Conservation (phyloP, 2,113 vertebrate species). For the Nerophis lumbriciformis region DNA sequence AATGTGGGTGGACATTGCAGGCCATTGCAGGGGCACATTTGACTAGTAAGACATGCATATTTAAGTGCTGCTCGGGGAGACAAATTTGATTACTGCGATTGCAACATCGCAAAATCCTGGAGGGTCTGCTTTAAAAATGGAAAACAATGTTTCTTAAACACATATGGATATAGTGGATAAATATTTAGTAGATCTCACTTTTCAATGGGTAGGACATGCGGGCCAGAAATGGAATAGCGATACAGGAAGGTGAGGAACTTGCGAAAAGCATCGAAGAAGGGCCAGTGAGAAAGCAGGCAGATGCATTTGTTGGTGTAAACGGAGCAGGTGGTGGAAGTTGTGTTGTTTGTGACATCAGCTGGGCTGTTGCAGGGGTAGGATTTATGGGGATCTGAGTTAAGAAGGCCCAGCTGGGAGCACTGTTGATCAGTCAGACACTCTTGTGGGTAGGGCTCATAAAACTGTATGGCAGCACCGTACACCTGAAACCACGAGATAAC, state of each 20-base stretch:
- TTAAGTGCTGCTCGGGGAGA: too few relatives aligned
- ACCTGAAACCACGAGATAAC: constrained; percentile 71
- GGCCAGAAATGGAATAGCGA: constrained; percentile 97
- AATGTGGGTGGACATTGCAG: too few relatives aligned
- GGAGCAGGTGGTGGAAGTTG: constrained; percentile 16
- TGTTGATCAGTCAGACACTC: constrained; percentile 89
- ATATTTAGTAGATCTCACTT: constrained; percentile 78
- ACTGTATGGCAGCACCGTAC: constrained; percentile 97
- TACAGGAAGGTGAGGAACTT: constrained; percentile 98
- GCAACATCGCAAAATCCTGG: too few relatives aligned
- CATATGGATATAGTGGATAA: too few relatives aligned
- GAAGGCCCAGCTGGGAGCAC: constrained; percentile 80
- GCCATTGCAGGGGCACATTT: too few relatives aligned
- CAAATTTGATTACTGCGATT: too few relatives aligned
- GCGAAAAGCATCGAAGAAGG: constrained; percentile 96
- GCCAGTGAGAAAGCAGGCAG: constrained; percentile 97
- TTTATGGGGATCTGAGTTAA: constrained; percentile 54
- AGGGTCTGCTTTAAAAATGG: neutral
- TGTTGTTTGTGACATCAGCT: neutral
- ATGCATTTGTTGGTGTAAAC: constrained; percentile 95
- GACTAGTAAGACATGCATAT: too few relatives aligned
- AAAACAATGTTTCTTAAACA: neutral
- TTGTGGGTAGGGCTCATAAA: constrained; percentile 85
- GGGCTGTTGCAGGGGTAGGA: constrained; percentile 48
- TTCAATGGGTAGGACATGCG: constrained; percentile 93